phyloP scores from a whole-genome alignment of 2,113 vertebrate species.

The Podarcis raffonei region DNA sequence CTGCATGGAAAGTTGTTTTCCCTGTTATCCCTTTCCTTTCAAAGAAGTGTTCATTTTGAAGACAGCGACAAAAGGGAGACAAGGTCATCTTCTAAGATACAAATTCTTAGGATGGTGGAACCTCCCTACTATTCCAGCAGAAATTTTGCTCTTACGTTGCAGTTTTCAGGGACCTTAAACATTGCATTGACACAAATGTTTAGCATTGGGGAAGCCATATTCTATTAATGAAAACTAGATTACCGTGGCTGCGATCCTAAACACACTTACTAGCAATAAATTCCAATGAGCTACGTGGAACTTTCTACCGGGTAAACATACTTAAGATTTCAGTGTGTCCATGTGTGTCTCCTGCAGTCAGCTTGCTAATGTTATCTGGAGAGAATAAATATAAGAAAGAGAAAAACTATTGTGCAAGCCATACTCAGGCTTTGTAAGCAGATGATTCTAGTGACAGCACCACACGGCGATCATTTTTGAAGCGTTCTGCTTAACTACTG shows the following conservation, averaged over 20 bases:
- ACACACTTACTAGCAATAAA: neutral
- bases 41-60: neutral
- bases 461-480: neutral
- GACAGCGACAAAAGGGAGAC: neutral
- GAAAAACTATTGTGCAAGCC: neutral
- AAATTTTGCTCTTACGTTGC: neutral
- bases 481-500: neutral
- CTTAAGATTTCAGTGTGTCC: neutral
- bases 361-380: neutral
- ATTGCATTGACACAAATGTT: neutral
- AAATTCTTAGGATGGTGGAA: neutral
- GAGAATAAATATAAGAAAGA: neutral
- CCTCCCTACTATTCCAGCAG: neutral
- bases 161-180: neutral
- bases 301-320: neutral
- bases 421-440: neutral
- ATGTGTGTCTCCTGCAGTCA: neutral
- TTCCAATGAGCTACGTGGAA: neutral
- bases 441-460: neutral
- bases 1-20: constrained; percentile 2
- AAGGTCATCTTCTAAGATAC: neutral
- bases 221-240: neutral
- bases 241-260: neutral
- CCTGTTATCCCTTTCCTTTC: fast-evolving
- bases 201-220: neutral